phyloP scores from a whole-genome alignment of 1,140 invertebrate species.

The Drosophila sp. region DNA sequence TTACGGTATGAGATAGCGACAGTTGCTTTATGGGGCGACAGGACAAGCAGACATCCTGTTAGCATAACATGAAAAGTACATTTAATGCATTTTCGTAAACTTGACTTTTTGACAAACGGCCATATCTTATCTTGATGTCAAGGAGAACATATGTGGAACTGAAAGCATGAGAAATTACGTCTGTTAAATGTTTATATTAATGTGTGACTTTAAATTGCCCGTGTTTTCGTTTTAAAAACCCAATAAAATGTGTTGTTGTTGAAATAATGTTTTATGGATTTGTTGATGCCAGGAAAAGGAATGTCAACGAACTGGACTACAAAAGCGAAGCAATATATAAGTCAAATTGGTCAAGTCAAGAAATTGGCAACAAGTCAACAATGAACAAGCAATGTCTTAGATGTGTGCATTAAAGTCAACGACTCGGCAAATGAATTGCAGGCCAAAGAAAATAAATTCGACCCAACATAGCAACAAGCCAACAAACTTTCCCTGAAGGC shows the following conservation, averaged over 20 bases:
- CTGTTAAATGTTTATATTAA: constrained; percentile 17
- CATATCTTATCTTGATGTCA: constrained; percentile 14
- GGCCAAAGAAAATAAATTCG: constrained; percentile 75
- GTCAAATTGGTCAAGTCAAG: constrained; percentile 63
- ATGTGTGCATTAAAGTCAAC: constrained; percentile 77
- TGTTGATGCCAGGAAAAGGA: constrained; percentile 22
- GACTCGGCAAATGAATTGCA: constrained; percentile 80
- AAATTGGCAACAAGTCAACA: constrained; percentile 66
- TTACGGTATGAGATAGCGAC: too few species aligned
- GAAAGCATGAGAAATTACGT: constrained; percentile 32
- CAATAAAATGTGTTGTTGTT: constrained; percentile 35
- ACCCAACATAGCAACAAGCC: constrained; percentile 37
- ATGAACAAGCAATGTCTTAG: constrained; percentile 64
- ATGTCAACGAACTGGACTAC: constrained; percentile 45
- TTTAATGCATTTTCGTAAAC: constrained; percentile 37
- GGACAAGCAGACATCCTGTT: constrained; percentile 6
- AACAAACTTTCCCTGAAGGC: constrained; percentile 30
- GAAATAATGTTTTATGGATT: constrained; percentile 34
- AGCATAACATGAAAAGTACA: constrained; percentile 47
- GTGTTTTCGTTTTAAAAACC: constrained; percentile 9
- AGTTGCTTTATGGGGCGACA: too few species aligned
- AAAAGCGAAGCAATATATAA: constrained; percentile 17
- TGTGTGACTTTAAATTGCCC: constrained; percentile 12
- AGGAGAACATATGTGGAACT: constrained; percentile 12
- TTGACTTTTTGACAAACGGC: constrained; percentile 36